Base-by-base conservation (phyloP, 2,888 invertebrate genomes). In the Ametastegia equiseti region DNA sequence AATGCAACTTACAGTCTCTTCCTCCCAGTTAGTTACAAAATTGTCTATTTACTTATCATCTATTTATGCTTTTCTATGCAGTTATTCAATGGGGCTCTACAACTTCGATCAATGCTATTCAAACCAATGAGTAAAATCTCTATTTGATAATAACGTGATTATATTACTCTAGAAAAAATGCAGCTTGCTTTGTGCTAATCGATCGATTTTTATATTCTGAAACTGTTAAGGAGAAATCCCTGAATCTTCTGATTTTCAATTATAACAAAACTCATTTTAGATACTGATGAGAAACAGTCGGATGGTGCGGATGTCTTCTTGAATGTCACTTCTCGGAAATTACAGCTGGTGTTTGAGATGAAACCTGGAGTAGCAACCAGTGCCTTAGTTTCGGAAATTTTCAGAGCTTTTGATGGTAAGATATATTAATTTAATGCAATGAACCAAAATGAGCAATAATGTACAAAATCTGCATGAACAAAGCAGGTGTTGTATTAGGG, bases 361-460 rank as follows among this genome's bases (percentile, higher is more conserved):
- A 92, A 92, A 85, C 93, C 93, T 86, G 94, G 94, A 54, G 91
- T 92, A 80, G 94, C 94, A 85, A 95, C 96, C 65, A 95, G 95
- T 82, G 94, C 94, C 89, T 95, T 96, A 91, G 96, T 96, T 5
- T 95, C 95, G 82, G 96, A 96, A 89, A 93, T 97, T 83, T 95
- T 95, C 85, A 93, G 95, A 87, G 95, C 95, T 1, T 95, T 95
- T 89, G 96, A 96, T 93, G 93, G 95, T 93, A 93, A 93, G n/a
- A 92, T 92, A 83, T 63, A 73, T 36, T 88, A 91, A 65, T 65
- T 92, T 89, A 90, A 45, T 15, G n/a, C 50, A 7, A 15, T 27
- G 27, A n/a, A 7, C 23, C 19, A 54, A 23, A 23, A 54, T 50
- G 9, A 23, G 23, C 23, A 23, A 23, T 54, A 54, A 6, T 23